These are phyloP conservation scores for Nasonia vitripennis DNA, from an alignment of 1,140 invertebrate species.

Conservation along the genomic window DNA sequence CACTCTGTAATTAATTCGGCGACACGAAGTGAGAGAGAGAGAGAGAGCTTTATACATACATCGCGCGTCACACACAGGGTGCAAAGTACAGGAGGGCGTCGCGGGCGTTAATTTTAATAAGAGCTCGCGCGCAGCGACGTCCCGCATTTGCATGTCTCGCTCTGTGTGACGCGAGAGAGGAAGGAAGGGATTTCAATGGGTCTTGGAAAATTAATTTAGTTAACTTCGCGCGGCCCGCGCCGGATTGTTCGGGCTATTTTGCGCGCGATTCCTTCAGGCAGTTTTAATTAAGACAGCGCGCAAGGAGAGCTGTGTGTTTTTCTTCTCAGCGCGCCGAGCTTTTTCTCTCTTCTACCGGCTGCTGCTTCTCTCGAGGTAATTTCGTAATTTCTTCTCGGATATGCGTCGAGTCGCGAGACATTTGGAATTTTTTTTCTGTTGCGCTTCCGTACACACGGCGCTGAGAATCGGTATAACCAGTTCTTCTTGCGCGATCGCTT, in stretches of 20 bases:
- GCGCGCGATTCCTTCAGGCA: neutral
- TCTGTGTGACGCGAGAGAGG: neutral
- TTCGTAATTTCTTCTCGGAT: neutral
- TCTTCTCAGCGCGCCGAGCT: neutral
- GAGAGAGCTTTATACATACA: neutral
- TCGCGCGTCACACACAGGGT: too few relatives aligned
- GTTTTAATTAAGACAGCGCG: conserved; percentile 45
- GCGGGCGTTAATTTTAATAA: conserved; percentile 45
- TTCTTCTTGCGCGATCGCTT: too few relatives aligned
- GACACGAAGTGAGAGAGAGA: conserved; percentile 14
- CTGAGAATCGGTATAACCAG: too few relatives aligned
- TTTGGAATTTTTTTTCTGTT: too few relatives aligned
- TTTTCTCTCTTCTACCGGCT: neutral
- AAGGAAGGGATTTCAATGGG: conserved; percentile 22
- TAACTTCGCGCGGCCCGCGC: conserved; percentile 27
- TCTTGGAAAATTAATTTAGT: conserved; percentile 49
- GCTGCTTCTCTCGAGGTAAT: neutral
- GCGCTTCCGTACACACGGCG: too few relatives aligned
- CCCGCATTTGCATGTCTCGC: conserved; percentile 15
- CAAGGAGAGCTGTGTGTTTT: neutral
- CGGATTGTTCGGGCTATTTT: conserved; percentile 33
- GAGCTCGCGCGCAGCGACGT: conserved; percentile 15
- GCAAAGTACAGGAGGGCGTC: neutral
- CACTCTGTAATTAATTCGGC: conserved; percentile 54
- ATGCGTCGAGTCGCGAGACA: neutral